Evolutionary conservation across 1,140 invertebrate genomes (phyloP), one percentile per base, ranked within the genome.

Genomic region (Cephus cinctus): DNA sequence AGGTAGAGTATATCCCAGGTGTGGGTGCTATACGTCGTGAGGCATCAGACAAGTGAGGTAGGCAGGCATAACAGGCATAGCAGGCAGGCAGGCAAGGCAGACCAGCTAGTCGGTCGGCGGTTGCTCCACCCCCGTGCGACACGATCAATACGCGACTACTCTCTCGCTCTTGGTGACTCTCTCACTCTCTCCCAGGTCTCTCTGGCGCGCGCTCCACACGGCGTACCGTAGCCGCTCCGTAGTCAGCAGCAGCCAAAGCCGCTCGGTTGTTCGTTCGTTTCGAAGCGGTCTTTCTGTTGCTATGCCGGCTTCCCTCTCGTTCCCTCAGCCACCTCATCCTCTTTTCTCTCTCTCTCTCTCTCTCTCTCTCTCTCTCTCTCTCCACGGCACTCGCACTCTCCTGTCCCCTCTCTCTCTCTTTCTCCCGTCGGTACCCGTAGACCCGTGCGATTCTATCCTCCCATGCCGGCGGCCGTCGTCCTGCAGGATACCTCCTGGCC

Each of bases 261-360:
- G 54, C 55, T 53, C 50, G 54, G 61, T 61, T 67, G 65, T 65
- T 67, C n/a, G 34, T 12, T 30, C 68, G 63, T 69, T 69, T 62
- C 56, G 59, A 61, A 68, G 63, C 61, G 61, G 69, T 60, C 69
- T 69, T 71, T 71, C 72, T 74, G 72, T 73, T 75, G 72, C 72
- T 75, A 73, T 76, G 72, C 71, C 63, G 69, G 69, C 57, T 61
- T 50, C 64, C 57, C 60, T 45, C 45, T 60, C 57, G 44, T 43
- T 38, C 41, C 30, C 38, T 23, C 39, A 35, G 42, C 45, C 15
- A 46, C 44, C 52, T 51, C 49, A 16, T 36, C 49, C 56, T 54
- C 47, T 51, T 52, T 45, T 36, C 45, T 34, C 2, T 39, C 43
- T 52, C 43, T 47, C 21, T n/a, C 18, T 31, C 23, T 22, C 44